These are phyloP conservation scores for Trachops cirrhosus DNA, from an alignment of 2,797 vertebrate species.

Conservation along the genomic window DNA sequence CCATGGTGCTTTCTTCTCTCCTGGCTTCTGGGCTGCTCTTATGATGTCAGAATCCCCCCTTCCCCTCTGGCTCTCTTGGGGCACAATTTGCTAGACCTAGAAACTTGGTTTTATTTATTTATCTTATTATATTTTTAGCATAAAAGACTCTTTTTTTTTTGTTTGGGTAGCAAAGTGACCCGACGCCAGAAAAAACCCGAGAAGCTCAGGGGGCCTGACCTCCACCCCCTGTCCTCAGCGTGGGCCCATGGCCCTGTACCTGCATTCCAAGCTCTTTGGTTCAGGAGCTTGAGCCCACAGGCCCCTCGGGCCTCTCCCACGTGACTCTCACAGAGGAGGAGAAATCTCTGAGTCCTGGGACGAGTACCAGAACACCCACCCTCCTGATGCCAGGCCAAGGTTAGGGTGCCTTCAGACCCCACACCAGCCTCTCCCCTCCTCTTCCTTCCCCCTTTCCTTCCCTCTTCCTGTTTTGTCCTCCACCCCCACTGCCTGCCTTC, in stretches of 20 bases:
- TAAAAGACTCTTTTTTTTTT: background rate
- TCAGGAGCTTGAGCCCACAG: background rate
- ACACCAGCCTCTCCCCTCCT: no score
- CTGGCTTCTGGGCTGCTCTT: background rate
- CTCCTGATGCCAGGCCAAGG: background rate
- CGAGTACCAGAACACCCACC: background rate
- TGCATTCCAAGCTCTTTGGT: background rate
- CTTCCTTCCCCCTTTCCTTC: background rate
- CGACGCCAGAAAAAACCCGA: background rate
- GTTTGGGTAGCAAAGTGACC: conserved; percentile 35
- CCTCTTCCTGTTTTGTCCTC: background rate
- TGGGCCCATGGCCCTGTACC: background rate
- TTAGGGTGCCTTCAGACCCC: background rate
- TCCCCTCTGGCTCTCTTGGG: background rate
- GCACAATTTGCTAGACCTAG: background rate
- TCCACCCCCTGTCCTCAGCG: background rate
- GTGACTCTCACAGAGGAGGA: background rate
- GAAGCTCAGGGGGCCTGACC: background rate
- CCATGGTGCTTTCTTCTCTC: background rate
- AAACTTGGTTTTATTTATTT: conserved; percentile 22
- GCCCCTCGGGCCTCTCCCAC: background rate
- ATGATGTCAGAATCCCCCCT: background rate
- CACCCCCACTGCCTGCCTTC: background rate
- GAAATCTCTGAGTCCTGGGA: background rate
- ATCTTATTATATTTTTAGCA: conserved; percentile 22